These are phyloP conservation scores for Phasianus colchicus DNA, from an alignment of 2,113 vertebrate species.

Conservation along the genomic window DNA sequence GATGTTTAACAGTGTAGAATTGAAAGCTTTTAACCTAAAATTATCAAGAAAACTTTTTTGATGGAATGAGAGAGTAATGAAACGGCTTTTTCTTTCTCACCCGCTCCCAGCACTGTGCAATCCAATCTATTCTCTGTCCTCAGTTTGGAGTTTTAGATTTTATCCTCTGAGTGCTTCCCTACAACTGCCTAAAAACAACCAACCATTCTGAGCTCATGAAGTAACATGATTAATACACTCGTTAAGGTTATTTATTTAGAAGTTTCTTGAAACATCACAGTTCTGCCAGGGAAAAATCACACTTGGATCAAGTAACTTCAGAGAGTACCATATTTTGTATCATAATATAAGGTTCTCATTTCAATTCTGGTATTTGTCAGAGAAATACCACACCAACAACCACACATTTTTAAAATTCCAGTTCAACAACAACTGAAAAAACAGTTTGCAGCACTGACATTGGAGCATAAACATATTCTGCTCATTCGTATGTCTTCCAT, in stretches of 20 bases:
- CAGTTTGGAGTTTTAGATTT: slow-evolving; percentile 16
- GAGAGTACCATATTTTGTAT: slow-evolving; percentile 12
- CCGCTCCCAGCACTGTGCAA: not conserved
- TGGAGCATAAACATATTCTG: slow-evolving; percentile 60
- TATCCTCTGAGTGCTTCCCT: not conserved
- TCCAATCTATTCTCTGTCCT: not conserved
- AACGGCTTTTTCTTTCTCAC: not conserved
- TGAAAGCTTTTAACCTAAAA: slow-evolving; percentile 14
- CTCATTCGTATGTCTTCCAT: slow-evolving; percentile 51
- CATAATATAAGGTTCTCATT: slow-evolving; percentile 3
- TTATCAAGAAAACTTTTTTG: slow-evolving; percentile 18
- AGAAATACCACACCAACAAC: slow-evolving; percentile 46
- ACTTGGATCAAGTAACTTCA: slow-evolving; percentile 28
- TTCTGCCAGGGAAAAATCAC: slow-evolving; percentile 31
- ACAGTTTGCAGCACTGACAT: slow-evolving; percentile 63
- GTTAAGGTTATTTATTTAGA: slow-evolving; percentile 14
- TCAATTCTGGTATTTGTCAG: slow-evolving; percentile 44
- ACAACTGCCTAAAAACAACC: not conserved
- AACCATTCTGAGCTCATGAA: not conserved
- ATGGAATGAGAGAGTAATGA: not conserved
- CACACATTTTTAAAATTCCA: slow-evolving; percentile 52
- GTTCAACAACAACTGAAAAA: slow-evolving; percentile 65
- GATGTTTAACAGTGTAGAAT: not conserved
- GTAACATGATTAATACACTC: not conserved
- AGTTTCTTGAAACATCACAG: not conserved